A percentile compares a stretch with the other conserved stretches of the same genome.
These are phyloP conservation scores for Orientallactaga sibirica DNA, from an alignment of 2,797 vertebrate species.

Conservation along the genomic window DNA sequence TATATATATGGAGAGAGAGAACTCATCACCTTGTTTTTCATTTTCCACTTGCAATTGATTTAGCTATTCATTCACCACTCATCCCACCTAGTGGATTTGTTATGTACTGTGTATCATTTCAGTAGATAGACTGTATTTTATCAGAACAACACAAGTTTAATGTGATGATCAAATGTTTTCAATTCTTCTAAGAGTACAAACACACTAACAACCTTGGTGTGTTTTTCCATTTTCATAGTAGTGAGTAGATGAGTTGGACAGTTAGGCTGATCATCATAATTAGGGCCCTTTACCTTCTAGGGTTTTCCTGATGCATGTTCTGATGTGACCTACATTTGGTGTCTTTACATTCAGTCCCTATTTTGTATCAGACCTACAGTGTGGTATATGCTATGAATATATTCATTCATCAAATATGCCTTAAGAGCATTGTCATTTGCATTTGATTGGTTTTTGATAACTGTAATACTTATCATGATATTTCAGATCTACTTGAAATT, in stretches of 20 bases:
- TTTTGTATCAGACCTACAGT: slow-evolving; percentile 30
- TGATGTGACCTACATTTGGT: slow-evolving; percentile 14
- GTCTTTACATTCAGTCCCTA: neutral
- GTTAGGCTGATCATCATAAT: slow-evolving; percentile 52
- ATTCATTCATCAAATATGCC: slow-evolving; percentile 24
- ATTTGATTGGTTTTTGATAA: slow-evolving; percentile 21
- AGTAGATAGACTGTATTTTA: slow-evolving; percentile 26
- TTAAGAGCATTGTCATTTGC: slow-evolving; percentile 2
- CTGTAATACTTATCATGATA: neutral
- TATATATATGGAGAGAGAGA: neutral
- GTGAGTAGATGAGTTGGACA: slow-evolving; percentile 15
- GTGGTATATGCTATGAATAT: neutral
- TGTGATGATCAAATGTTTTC: slow-evolving; percentile 24
- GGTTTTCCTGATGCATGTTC: neutral
- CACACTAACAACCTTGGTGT: slow-evolving; percentile 15
- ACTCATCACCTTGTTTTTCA: slow-evolving; percentile 54
- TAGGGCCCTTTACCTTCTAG: neutral
- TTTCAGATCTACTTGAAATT: slow-evolving; percentile 53
- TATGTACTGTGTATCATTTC: slow-evolving; percentile 46
- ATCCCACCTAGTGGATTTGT: slow-evolving; percentile 61
- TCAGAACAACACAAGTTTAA: slow-evolving; percentile 30
- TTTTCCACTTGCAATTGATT: slow-evolving; percentile 63
- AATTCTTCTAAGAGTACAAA: slow-evolving; percentile 19
- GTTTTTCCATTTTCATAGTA: slow-evolving; percentile 49
- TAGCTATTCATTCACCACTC: slow-evolving; percentile 52